These are phyloP conservation scores for Torymus aiolomorphi DNA, from an alignment of 2,888 invertebrate genomes.

Conservation along the genomic window DNA sequence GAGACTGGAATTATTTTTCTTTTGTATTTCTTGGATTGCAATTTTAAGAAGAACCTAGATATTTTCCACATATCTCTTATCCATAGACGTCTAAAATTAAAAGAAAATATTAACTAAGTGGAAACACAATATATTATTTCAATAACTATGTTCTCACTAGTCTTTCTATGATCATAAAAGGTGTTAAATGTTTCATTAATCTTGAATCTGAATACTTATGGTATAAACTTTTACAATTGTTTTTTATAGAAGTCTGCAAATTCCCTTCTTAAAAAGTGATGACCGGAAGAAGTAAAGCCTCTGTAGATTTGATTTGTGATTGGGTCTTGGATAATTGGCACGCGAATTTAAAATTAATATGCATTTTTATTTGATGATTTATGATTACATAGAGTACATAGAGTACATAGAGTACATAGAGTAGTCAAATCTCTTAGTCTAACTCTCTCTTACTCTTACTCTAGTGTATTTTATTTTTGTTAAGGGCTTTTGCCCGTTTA, in stretches of 20 bases:
- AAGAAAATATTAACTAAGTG: slow-evolving; percentile 24
- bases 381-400: too few relatives aligned
- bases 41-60: slow-evolving; percentile 98
- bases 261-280: too few relatives aligned
- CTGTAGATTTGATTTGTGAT: too few relatives aligned
- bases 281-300: too few relatives aligned
- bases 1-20: slow-evolving; percentile 99
- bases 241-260: slow-evolving; percentile 53
- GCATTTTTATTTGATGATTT: slow-evolving; percentile 57
- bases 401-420: too few relatives aligned
- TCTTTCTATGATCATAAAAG: slow-evolving; percentile 64
- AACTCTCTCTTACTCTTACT: too few relatives aligned
- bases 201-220: slow-evolving; percentile 58
- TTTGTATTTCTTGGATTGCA: slow-evolving; percentile 99
- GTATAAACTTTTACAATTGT: slow-evolving; percentile 51
- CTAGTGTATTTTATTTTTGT: too few relatives aligned
- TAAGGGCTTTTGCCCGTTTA: too few relatives aligned
- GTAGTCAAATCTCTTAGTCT: too few relatives aligned
- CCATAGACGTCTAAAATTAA: slow-evolving; percentile 93
- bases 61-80: slow-evolving; percentile 98
- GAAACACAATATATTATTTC: slow-evolving; percentile 24
- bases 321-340: too few relatives aligned
- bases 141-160: slow-evolving; percentile 64
- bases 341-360: too few relatives aligned
- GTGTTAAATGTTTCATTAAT: slow-evolving; percentile 58